Percentiles rank a stretch among this genome's conserved stretches.
These are phyloP conservation scores for Zaprionus obscuricornis DNA, from an alignment of 2,888 invertebrate genomes.

Conservation along the genomic window DNA sequence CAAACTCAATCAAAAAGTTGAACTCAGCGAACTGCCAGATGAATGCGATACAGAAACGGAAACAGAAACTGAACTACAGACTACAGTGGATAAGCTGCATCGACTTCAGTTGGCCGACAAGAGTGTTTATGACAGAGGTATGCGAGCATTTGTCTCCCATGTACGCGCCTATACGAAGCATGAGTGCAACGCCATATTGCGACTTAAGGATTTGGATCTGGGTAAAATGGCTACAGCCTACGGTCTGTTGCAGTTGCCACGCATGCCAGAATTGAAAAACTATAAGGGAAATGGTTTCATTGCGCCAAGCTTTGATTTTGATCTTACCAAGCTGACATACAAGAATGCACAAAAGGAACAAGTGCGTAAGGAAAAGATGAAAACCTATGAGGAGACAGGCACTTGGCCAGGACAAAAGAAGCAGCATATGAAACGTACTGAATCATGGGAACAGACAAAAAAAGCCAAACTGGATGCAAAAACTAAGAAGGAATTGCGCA, in stretches of 20 bases:
- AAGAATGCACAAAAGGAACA: conserved; percentile 91
- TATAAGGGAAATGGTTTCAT: conserved; percentile 84
- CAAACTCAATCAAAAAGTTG: conserved; percentile 93
- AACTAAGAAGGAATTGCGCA: conserved; percentile 85
- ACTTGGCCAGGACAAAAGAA: conserved; percentile 88
- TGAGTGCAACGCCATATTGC: conserved; percentile 94
- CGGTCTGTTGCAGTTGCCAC: conserved; percentile 94
- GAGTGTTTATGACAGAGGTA: conserved; percentile 92
- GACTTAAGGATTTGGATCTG: conserved; percentile 94
- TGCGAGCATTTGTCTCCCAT: conserved; percentile 97
- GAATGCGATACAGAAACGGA: neutral
- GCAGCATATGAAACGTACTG: conserved; percentile 84
- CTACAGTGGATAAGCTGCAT: conserved; percentile 83
- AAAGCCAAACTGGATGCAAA: conserved; percentile 85
- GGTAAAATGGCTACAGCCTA: conserved; percentile 93
- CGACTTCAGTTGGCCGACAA: conserved; percentile 87
- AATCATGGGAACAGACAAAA: conserved; percentile 91
- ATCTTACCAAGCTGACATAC: conserved; percentile 90
- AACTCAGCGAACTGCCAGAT: conserved; percentile 59
- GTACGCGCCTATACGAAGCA: conserved; percentile 97
- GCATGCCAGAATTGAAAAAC: conserved; percentile 96
- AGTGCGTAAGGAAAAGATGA: conserved; percentile 88
- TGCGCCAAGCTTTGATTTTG: conserved; percentile 85
- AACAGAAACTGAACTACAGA: conserved; percentile 11
- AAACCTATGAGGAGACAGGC: conserved; percentile 89